These are phyloP conservation scores for Apodemia mormo DNA, from an alignment of 2,888 invertebrate genomes.

Conservation along the genomic window DNA sequence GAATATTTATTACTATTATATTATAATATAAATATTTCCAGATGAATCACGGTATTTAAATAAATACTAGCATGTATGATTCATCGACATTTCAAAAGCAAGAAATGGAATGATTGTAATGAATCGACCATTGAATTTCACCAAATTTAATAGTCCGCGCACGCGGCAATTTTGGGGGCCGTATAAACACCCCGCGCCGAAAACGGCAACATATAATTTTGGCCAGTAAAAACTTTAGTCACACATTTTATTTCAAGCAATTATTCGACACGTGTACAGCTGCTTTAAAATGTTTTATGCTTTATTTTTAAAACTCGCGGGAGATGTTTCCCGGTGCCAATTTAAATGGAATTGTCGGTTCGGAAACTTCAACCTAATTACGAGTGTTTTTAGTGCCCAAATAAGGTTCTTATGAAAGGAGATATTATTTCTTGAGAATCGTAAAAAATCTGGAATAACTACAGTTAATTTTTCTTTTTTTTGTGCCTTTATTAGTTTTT, in stretches of 20 bases:
- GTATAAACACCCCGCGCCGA: slow-evolving; percentile 14
- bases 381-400: no score
- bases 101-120: not conserved
- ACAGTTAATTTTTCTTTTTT: no score
- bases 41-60: no score
- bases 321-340: not conserved
- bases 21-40: no score
- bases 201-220: slow-evolving; percentile 21
- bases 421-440: no score
- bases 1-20: no score
- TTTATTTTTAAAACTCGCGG: not conserved
- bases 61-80: not conserved
- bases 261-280: slow-evolving; percentile 16
- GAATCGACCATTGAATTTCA: not conserved
- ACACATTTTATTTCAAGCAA: slow-evolving; percentile 14
- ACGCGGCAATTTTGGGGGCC: slow-evolving; percentile 20
- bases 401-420: no score
- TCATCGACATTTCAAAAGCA: not conserved
- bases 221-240: slow-evolving; percentile 19
- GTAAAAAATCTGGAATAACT: no score
- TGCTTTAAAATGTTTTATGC: not conserved
- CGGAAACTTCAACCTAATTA: not conserved
- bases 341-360: not conserved
- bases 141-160: not conserved
- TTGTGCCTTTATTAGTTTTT: no score